These are phyloP conservation scores for Willisornis vidua DNA, from an alignment of 2,113 vertebrate species.

Conservation along the genomic window DNA sequence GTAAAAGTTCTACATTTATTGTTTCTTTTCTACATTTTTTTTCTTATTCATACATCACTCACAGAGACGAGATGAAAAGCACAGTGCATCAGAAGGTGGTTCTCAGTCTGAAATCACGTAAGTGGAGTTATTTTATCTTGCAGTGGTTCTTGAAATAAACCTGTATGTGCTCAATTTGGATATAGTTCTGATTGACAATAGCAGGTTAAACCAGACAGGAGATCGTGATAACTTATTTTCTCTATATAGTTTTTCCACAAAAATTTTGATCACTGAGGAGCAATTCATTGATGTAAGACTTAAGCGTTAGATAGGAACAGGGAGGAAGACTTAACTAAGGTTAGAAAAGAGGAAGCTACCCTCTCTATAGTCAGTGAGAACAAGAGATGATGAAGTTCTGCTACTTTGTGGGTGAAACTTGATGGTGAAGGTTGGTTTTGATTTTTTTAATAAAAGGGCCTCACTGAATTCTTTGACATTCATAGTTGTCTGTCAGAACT, in stretches of 20 bases:
- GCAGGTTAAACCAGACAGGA: background rate
- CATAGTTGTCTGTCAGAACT: rapidly evolving
- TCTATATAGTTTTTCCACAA: background rate
- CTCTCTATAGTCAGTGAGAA: background rate
- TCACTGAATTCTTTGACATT: background rate
- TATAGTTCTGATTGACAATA: background rate
- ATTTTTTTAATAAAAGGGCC: background rate
- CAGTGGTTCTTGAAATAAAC: background rate
- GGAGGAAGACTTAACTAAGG: background rate
- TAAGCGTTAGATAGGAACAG: background rate
- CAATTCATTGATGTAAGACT: background rate
- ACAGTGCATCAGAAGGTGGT: background rate
- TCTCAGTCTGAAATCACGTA: conserved; percentile 53
- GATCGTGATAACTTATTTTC: background rate
- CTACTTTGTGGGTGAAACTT: background rate
- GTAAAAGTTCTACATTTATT: background rate
- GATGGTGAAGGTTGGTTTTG: background rate
- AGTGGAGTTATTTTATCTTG: conserved; percentile 43
- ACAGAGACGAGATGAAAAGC: background rate
- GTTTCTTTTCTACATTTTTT: background rate
- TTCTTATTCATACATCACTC: background rate
- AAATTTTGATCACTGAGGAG: background rate
- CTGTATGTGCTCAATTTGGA: background rate
- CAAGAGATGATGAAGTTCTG: background rate
- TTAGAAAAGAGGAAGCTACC: background rate